Evolutionary conservation across 2,888 invertebrate genomes (phyloP), one percentile per base, ranked within the genome.

Genomic region (Tenthredo scrophulariae): DNA sequence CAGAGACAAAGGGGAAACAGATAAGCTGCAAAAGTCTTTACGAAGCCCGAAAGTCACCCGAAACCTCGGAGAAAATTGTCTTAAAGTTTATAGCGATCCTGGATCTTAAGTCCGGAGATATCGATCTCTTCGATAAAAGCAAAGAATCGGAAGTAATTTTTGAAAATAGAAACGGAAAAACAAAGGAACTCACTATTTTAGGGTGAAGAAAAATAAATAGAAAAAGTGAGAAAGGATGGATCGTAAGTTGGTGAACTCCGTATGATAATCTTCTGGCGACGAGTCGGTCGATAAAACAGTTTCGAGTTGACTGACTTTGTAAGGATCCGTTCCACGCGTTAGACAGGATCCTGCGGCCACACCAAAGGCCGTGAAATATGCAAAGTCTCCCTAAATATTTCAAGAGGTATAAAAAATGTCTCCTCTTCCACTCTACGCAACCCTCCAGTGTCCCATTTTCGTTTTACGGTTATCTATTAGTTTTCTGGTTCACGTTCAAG

Each of bases 351-450:
- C 50, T 29, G 40, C 10, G 58, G 46, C 77, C 46, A 40, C 33
- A 80, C 80, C 58, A 37, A 80, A 80, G 62, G 80, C 37, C 40
- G 58, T 80, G 80, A 80, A 80, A 80, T 80, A 80, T 80, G 80
- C 62, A 80, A 80, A 80, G 58, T 80, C 80, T 62, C 80, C 80
- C 62, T 80, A 80, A 80, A 80, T 80, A 80, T 80, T 80, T 80
- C 80, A 80, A 58, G 80, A 80, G 62, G 62, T 80, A 40, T 80
- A 80, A 80, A 80, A 62, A 80, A 80, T 80, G 80, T 80, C 80
- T 80, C 80, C 50, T 58, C 62, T 80, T 80, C 37, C 40, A 62
- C 80, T 80, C 37, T 62, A 26, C 46, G 40, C 58, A 29, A 62
- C 58, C 80, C 80, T 33, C 80, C 62, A 62, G 58, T 80, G 80